Evolutionary conservation across 1,140 invertebrate species (phyloP).

Genomic region (Brachionus angularis): DNA sequence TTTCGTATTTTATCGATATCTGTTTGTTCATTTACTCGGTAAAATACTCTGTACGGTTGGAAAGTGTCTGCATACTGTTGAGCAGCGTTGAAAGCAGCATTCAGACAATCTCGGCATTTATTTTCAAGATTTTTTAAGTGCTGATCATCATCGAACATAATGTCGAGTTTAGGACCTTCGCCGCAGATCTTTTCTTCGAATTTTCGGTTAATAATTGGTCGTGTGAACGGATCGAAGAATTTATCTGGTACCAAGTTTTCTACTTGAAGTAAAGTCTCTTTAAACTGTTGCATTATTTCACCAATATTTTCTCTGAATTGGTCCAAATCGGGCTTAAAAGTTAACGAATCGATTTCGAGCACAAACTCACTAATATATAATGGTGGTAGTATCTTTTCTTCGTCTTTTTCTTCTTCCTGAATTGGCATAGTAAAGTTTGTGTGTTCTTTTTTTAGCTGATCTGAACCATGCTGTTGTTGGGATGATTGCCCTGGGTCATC

Average conservation of each 20-base stretch:
- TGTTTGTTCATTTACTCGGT: conserved; percentile 66
- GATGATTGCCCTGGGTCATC: conserved; percentile 2
- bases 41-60: conserved; percentile 65
- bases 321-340: conserved; percentile 53
- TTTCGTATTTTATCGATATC: conserved; percentile 61
- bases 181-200: conserved; percentile 67
- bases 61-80: conserved; percentile 67
- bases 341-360: conserved; percentile 54
- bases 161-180: conserved; percentile 64
- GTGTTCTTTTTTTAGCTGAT: conserved; percentile 43
- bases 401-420: conserved; percentile 45
- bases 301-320: conserved; percentile 56
- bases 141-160: conserved; percentile 66
- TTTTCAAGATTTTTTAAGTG: conserved; percentile 60
- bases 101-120: conserved; percentile 60
- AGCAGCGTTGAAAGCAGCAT: conserved; percentile 64
- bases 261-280: conserved; percentile 54
- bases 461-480: not conserved
- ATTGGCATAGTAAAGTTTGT: conserved; percentile 57
- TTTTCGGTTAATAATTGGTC: conserved; percentile 71
- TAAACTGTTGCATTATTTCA: conserved; percentile 44
- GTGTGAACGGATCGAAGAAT: conserved; percentile 58
- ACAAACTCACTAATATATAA: conserved; percentile 57
- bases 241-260: conserved; percentile 56
- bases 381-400: conserved; percentile 45